Evolutionary conservation across 2,113 vertebrate species (phyloP).

Genomic region (Cheirogaleus medius): DNA sequence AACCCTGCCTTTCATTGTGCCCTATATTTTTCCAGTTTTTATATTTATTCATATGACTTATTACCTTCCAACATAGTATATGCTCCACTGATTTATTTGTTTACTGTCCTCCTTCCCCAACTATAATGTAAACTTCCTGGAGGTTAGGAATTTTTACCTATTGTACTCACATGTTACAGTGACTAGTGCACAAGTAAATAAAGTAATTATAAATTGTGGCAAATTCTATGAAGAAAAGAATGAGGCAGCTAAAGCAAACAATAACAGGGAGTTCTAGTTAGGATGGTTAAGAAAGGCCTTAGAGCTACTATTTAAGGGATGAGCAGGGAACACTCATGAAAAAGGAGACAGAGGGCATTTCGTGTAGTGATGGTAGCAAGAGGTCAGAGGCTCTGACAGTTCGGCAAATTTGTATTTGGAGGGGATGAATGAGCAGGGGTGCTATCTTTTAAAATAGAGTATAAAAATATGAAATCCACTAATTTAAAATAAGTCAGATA

Average conservation of each 20-base stretch:
- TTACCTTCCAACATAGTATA: neutral
- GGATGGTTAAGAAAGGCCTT: neutral
- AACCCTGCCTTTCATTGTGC: neutral
- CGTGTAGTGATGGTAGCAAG: neutral
- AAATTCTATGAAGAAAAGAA: neutral
- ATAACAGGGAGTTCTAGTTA: neutral
- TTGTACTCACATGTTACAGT: neutral
- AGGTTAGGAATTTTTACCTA: neutral
- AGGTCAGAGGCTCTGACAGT: neutral
- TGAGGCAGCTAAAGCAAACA: neutral
- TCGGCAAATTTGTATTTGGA: neutral
- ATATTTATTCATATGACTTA: neutral
- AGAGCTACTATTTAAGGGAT: too few species aligned
- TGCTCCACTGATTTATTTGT: neutral
- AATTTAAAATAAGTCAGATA: slow-evolving; percentile 23
- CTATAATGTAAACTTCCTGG: neutral
- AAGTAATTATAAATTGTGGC: neutral
- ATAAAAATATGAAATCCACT: neutral
- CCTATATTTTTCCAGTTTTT: neutral
- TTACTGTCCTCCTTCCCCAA: neutral
- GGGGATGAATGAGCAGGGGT: neutral
- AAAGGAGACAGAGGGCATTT: neutral
- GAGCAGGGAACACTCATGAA: neutral
- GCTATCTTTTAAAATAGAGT: neutral
- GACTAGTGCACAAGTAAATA: neutral